phyloP scores from a whole-genome alignment of 2,113 vertebrate genomes.

The Strigops habroptila region DNA sequence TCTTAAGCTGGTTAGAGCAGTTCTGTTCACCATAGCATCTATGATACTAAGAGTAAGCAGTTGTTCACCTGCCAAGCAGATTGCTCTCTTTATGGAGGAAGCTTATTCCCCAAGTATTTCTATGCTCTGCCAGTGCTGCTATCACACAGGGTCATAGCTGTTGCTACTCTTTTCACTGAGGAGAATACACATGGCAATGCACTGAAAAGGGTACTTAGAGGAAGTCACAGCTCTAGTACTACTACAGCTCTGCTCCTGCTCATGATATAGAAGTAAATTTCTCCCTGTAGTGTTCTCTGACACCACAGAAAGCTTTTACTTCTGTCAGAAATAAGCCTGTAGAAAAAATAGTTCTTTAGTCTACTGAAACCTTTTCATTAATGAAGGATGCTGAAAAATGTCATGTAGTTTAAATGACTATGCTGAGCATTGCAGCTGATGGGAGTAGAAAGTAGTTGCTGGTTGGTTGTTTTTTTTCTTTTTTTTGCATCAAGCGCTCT shows the following conservation, averaged over 20 bases:
- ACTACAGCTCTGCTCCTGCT: background rate
- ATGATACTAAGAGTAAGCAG: accelerated
- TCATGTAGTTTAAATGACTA: background rate
- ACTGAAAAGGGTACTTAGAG: background rate
- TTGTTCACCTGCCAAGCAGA: background rate
- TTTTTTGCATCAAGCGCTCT: background rate
- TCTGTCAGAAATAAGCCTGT: background rate
- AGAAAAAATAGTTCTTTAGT: background rate
- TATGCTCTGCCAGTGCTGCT: background rate
- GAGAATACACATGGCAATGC: accelerated
- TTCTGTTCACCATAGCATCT: background rate
- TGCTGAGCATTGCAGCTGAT: background rate
- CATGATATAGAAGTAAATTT: background rate
- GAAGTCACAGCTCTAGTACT: background rate
- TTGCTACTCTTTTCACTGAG: background rate
- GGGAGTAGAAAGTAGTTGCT: background rate
- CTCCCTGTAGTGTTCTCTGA: background rate
- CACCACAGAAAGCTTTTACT: background rate
- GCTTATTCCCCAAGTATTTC: background rate
- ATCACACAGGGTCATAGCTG: background rate
- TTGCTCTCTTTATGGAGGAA: background rate
- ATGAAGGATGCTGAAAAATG: background rate
- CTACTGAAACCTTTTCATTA: background rate
- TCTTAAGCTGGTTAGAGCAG: background rate
- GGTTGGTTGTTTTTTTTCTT: too few species aligned